Conservation (phyloP, 2,113 vertebrate genomes). For the Plecotus auritus region DNA sequence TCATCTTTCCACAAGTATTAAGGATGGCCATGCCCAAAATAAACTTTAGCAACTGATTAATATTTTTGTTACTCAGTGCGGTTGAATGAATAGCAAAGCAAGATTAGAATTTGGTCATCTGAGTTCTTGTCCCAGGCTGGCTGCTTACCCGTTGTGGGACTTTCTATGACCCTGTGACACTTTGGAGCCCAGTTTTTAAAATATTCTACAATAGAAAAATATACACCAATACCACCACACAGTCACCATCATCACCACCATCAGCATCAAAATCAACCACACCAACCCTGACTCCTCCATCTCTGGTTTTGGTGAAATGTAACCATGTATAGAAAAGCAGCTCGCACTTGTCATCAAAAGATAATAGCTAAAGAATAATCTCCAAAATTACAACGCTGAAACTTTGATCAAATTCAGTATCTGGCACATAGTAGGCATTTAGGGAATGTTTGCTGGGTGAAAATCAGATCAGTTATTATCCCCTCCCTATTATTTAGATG, state of each 20-base stretch:
- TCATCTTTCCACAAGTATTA: background rate
- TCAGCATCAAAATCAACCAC: too few relatives aligned
- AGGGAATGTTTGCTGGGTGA: background rate
- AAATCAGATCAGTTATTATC: background rate
- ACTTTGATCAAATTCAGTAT: background rate
- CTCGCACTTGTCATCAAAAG: background rate
- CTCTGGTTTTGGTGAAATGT: background rate
- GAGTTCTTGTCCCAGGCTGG: background rate
- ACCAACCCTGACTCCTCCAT: background rate
- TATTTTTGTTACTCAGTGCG: background rate
- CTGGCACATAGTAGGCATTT: background rate
- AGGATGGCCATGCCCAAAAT: background rate
- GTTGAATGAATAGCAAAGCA: background rate
- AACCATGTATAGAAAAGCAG: background rate
- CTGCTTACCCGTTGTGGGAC: background rate
- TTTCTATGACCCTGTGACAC: background rate
- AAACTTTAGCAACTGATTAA: background rate
- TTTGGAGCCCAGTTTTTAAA: background rate
- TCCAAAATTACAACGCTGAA: background rate
- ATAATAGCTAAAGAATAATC: background rate
- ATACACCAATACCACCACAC: background rate
- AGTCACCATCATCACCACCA: background rate
- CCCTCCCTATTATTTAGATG: background rate
- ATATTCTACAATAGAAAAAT: background rate
- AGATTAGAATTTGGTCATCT: background rate